These are phyloP conservation scores for Dermatemys mawii DNA, from an alignment of 2,113 vertebrate genomes.

Conservation along the genomic window DNA sequence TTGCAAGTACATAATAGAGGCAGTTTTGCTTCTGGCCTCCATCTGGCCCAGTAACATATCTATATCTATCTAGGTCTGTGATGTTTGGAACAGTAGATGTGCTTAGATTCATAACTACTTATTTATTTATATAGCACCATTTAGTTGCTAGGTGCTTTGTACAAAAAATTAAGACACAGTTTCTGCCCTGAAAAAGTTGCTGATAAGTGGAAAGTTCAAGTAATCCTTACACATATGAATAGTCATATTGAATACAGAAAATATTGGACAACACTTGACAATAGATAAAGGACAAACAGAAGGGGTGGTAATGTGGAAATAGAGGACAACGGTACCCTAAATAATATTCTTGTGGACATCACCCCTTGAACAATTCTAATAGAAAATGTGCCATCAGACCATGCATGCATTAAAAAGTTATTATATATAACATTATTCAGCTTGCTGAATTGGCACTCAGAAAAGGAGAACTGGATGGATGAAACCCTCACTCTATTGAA, in stretches of 20 bases:
- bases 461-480: background rate
- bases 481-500: background rate
- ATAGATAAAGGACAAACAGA: background rate
- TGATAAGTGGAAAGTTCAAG: background rate
- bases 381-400: background rate
- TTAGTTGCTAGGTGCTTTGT: background rate
- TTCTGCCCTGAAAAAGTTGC: background rate
- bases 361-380: background rate
- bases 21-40: background rate
- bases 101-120: background rate
- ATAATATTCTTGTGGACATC: background rate
- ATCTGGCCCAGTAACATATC: accelerated
- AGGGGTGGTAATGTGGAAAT: background rate
- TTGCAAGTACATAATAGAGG: no score
- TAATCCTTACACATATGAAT: background rate
- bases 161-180: accelerated
- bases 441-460: background rate
- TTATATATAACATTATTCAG: background rate
- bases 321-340: accelerated
- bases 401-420: background rate
- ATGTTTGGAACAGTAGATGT: background rate
- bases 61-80: background rate
- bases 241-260: background rate
- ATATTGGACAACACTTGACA: background rate
- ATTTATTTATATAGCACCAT: background rate